A percentile compares a stretch with the other conserved stretches of the same genome.
These are phyloP conservation scores for Peucedramus taeniatus DNA, from an alignment of 2,113 vertebrate genomes.

Conservation along the genomic window DNA sequence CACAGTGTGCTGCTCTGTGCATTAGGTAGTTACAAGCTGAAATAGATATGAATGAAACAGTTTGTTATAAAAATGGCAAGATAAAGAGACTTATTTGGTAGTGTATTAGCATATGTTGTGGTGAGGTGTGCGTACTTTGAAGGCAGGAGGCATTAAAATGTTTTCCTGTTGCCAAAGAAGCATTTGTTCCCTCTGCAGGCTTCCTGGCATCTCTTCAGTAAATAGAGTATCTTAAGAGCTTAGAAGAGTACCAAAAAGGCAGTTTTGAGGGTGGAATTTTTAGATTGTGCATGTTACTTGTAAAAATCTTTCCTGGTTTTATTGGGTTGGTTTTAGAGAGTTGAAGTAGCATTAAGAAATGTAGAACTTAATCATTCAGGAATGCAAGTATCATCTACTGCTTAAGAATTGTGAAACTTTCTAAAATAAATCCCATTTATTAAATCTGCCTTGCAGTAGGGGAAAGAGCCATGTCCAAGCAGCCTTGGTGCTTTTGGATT, in stretches of 20 bases:
- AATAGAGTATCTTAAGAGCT: slow-evolving; percentile 41
- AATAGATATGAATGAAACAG: slow-evolving; percentile 45
- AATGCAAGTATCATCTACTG: slow-evolving; percentile 58
- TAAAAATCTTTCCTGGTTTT: slow-evolving; percentile 38
- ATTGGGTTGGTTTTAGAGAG: slow-evolving; percentile 32
- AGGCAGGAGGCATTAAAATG: slow-evolving; percentile 46
- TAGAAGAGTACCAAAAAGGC: slow-evolving; percentile 33
- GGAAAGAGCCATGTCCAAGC: slow-evolving; percentile 7
- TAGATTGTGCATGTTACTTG: slow-evolving; percentile 32
- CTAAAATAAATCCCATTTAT: slow-evolving; percentile 62
- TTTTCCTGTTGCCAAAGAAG: slow-evolving; percentile 59
- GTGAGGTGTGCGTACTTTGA: slow-evolving; percentile 42
- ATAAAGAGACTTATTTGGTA: slow-evolving; percentile 58
- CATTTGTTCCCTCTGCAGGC: slow-evolving; percentile 46
- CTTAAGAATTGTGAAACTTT: slow-evolving; percentile 65
- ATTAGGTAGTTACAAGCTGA: slow-evolving; percentile 15
- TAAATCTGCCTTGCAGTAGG: slow-evolving; percentile 37
- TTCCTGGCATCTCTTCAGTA: slow-evolving; percentile 43
- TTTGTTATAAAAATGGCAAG: slow-evolving; percentile 55
- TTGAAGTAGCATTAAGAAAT: slow-evolving; percentile 68
- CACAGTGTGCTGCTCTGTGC: neutral
- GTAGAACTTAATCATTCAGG: slow-evolving; percentile 38
- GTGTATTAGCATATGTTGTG: slow-evolving; percentile 25
- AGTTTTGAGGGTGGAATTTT: slow-evolving; percentile 25
- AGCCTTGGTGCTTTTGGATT: slow-evolving; percentile 6